These are phyloP conservation scores for Pteropus alecto DNA, from an alignment of 2,113 vertebrate genomes.

Conservation along the genomic window DNA sequence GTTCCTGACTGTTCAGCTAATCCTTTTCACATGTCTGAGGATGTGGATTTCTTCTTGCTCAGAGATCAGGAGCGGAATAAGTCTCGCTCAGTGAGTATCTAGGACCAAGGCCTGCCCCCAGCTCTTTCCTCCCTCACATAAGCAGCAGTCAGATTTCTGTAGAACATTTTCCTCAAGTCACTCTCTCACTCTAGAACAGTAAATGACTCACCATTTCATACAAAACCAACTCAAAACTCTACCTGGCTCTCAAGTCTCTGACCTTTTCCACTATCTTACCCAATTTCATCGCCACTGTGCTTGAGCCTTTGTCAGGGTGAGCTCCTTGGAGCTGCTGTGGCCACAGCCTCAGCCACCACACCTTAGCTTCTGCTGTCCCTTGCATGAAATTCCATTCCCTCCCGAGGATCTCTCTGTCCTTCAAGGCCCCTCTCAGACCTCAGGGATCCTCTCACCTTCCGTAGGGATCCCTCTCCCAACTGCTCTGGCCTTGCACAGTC, in stretches of 20 bases:
- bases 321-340: neutral
- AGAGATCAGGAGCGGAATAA: conserved; percentile 79
- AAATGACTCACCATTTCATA: neutral
- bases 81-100: conserved; percentile 71
- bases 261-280: accelerated
- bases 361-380: neutral
- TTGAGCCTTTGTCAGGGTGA: neutral
- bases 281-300: neutral
- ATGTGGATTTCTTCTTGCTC: conserved; percentile 79
- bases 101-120: neutral
- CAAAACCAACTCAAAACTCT: neutral
- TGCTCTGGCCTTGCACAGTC: neutral
- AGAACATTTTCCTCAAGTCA: neutral
- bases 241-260: neutral
- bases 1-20: neutral
- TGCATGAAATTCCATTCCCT: neutral
- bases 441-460: neutral
- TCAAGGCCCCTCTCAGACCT: neutral
- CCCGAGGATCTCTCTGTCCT: neutral
- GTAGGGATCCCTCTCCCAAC: neutral
- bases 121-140: neutral
- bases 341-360: neutral
- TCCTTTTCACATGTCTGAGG: conserved; percentile 73
- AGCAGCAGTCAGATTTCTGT: neutral
- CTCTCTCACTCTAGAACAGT: neutral